Evolutionary conservation across 1,140 invertebrate genomes (phyloP).

Genomic region (Hestina assimilis): DNA sequence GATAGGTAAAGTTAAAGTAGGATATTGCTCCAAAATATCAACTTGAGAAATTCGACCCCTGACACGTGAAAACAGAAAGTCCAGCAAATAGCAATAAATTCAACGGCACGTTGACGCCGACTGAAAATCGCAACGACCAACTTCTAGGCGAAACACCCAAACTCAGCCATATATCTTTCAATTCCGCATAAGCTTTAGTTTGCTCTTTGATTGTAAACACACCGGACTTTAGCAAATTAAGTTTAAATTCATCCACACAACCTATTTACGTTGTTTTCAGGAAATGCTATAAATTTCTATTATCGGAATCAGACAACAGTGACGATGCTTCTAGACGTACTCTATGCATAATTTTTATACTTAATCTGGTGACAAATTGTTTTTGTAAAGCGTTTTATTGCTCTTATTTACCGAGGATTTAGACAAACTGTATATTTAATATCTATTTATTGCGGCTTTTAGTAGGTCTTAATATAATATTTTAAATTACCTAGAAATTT

Average conservation of each 20-base stretch:
- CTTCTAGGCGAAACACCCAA: slow-evolving; percentile 62
- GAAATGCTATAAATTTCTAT: slow-evolving; percentile 27
- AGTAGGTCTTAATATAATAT: no score
- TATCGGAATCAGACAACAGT: slow-evolving; percentile 15
- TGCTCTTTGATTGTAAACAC: slow-evolving; percentile 37
- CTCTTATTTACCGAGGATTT: no score
- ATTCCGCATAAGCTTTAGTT: slow-evolving; percentile 49
- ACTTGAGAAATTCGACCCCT: slow-evolving; percentile 45
- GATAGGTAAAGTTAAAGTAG: not conserved
- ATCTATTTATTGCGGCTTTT: no score
- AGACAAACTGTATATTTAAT: no score
- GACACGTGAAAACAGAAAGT: slow-evolving; percentile 71
- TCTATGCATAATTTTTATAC: not conserved
- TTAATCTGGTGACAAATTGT: slow-evolving; percentile 2
- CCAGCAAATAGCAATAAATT: slow-evolving; percentile 67
- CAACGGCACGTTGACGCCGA: slow-evolving; percentile 54
- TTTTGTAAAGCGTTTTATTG: not conserved
- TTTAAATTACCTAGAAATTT: no score
- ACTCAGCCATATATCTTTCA: slow-evolving; percentile 68
- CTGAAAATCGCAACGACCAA: slow-evolving; percentile 57
- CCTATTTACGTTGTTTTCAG: slow-evolving; percentile 26
- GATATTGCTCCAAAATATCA: slow-evolving; percentile 22
- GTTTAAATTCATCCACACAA: slow-evolving; percentile 28
- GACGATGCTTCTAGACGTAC: slow-evolving; percentile 8
- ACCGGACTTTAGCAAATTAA: slow-evolving; percentile 35